Conservation (phyloP, 2,113 vertebrate genomes). For the Syrrhaptes paradoxus region DNA sequence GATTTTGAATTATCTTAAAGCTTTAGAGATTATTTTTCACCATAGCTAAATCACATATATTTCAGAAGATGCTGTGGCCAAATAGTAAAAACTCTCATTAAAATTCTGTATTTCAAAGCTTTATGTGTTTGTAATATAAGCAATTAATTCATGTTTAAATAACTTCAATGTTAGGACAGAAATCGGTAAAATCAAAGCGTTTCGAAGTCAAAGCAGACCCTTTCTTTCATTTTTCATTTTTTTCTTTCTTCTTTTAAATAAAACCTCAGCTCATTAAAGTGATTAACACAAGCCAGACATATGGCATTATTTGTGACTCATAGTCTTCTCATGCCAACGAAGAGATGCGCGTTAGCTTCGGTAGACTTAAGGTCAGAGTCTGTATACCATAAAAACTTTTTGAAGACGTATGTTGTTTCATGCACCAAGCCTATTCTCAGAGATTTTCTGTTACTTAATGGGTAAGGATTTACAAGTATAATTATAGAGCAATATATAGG, state of each 20-base stretch:
- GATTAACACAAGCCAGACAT: not conserved
- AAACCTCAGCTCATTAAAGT: not conserved
- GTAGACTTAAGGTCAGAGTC: not conserved
- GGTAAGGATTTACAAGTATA: not conserved
- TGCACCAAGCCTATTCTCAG: not conserved
- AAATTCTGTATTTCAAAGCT: not conserved
- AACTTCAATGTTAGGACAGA: slow-evolving; percentile 15
- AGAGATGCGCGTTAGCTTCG: not conserved
- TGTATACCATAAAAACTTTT: not conserved
- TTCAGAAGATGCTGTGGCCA: not conserved
- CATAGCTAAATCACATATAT: not conserved
- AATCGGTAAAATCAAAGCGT: not conserved
- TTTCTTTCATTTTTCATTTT: not conserved
- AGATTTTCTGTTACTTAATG: not conserved
- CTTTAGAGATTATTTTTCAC: not conserved
- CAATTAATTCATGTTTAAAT: slow-evolving; percentile 28
- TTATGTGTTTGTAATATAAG: not conserved
- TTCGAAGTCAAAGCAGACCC: not conserved
- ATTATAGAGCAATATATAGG: not conserved
- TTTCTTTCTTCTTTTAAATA: not conserved
- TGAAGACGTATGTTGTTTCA: not conserved
- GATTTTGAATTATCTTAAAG: not conserved
- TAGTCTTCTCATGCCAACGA: not conserved
- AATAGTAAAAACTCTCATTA: not conserved
- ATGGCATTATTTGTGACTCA: not conserved